Evolutionary conservation across 2,113 vertebrate genomes (phyloP).

Genomic region (Planiliza haematocheilus): DNA sequence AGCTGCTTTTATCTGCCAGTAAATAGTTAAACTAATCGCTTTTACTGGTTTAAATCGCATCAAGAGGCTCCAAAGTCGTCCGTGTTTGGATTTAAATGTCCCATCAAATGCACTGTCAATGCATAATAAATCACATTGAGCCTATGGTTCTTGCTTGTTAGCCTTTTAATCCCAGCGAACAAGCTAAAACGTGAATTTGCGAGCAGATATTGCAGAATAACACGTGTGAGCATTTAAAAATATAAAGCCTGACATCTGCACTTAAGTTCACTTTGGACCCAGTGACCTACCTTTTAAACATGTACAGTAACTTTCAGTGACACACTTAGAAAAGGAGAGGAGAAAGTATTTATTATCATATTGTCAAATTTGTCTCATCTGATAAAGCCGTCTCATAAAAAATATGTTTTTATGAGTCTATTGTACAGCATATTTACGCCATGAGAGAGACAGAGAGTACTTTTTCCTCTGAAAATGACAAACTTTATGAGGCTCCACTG

Average conservation of each 20-base stretch:
- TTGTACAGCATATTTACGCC: conserved; percentile 1
- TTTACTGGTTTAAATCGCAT: no score
- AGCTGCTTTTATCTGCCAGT: no score
- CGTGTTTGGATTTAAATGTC: no score
- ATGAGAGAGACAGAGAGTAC: no score
- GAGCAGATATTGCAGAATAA: no score
- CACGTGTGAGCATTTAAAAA: neutral
- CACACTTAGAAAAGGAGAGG: neutral
- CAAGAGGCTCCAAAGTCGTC: no score
- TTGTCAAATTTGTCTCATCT: conserved; percentile 7
- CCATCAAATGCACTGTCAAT: no score
- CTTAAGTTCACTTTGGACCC: neutral
- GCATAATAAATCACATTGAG: no score
- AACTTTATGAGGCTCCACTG: conserved; percentile 18
- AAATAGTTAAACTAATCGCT: no score
- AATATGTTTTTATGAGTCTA: neutral
- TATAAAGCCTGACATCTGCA: neutral
- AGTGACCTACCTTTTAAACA: neutral
- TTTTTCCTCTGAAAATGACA: conserved; percentile 13
- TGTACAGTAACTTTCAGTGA: conserved; percentile 7
- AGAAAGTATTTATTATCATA: conserved; percentile 14
- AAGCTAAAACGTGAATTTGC: no score
- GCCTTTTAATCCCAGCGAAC: no score
- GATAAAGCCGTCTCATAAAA: conserved; percentile 11
- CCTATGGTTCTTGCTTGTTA: no score